Evolutionary conservation across 2,113 vertebrate genomes (phyloP).

Genomic region (Callaeas wilsoni): DNA sequence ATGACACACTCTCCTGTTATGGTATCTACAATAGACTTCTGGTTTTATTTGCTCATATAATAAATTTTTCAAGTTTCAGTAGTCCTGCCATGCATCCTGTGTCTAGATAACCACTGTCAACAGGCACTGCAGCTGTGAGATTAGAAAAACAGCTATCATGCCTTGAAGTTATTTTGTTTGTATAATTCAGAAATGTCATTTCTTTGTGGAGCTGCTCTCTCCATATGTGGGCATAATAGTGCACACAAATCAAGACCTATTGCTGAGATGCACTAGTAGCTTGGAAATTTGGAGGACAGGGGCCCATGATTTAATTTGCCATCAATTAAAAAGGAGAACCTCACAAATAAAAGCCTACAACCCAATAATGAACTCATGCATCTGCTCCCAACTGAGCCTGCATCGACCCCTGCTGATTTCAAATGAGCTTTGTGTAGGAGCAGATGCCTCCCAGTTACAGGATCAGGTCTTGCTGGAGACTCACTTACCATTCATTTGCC

Average conservation of each 20-base stretch:
- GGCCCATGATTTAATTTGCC: not conserved
- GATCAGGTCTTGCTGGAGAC: not conserved
- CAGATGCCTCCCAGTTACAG: not conserved
- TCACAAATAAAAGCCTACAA: not conserved
- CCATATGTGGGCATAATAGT: not conserved
- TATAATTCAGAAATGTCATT: not conserved
- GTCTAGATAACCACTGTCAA: not conserved
- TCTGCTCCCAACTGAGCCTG: not conserved
- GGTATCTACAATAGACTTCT: not conserved
- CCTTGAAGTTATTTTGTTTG: not conserved
- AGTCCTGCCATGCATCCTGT: not conserved
- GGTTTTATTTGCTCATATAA: not conserved
- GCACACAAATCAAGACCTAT: not conserved
- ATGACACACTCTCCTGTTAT: not conserved
- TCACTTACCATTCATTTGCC: slow-evolving; percentile 73
- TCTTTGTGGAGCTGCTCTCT: not conserved
- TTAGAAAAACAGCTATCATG: not conserved
- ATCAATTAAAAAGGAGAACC: not conserved
- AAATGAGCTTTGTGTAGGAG: not conserved
- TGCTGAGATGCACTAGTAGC: not conserved
- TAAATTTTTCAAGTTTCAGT: not conserved
- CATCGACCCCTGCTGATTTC: not conserved
- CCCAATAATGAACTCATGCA: not conserved
- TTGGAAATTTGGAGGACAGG: not conserved
- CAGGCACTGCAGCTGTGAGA: not conserved